These are phyloP conservation scores for Octopus sinensis DNA, from an alignment of 1,140 invertebrate genomes.

Conservation along the genomic window DNA sequence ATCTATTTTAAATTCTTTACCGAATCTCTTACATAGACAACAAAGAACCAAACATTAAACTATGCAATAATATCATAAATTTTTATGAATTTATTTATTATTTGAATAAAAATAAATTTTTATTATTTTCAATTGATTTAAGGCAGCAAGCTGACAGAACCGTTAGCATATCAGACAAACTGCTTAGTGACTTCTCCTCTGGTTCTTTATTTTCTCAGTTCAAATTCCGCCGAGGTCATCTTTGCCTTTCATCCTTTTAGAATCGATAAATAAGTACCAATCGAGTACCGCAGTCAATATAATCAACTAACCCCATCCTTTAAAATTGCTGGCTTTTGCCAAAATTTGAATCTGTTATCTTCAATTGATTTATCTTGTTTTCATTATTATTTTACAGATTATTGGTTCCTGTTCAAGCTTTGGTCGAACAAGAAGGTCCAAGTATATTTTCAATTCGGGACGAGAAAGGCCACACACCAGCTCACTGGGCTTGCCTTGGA, in stretches of 20 bases:
- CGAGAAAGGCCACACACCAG: constrained; percentile 86
- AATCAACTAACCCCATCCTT: neutral
- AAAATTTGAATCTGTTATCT: neutral
- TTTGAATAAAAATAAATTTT: no score
- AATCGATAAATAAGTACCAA: neutral
- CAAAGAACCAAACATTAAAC: no score
- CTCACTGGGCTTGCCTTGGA: constrained; percentile 86
- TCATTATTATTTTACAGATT: constrained; percentile 39
- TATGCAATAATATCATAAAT: no score
- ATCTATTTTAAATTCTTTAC: no score
- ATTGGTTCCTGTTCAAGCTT: constrained; percentile 50
- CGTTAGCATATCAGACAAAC: no score
- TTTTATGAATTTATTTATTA: no score
- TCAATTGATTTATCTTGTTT: neutral
- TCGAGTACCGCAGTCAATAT: neutral
- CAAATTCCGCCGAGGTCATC: neutral
- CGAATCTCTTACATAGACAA: no score
- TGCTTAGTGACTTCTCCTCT: neutral
- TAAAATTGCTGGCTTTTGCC: neutral
- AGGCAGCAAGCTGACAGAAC: no score
- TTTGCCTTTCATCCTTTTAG: neutral
- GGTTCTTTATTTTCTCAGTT: neutral
- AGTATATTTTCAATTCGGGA: constrained; percentile 63
- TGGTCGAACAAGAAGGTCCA: constrained; percentile 44
- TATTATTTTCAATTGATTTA: no score